Conservation (phyloP, 2,797 vertebrate species). For the Epinephelus coioides region DNA sequence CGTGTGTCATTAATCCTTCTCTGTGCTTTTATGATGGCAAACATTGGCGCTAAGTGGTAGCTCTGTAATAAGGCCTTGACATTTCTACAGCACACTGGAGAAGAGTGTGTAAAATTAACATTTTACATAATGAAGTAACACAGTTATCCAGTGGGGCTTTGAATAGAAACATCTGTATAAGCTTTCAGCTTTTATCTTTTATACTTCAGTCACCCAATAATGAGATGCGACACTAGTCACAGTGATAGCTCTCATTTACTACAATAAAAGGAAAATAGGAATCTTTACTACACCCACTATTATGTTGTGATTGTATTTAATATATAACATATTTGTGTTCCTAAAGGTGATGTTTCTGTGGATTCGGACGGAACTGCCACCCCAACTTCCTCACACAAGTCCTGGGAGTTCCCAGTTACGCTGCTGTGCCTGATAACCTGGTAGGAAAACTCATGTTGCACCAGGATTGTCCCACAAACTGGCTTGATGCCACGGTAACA, state of each 20-base stretch:
- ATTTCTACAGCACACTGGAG: not conserved
- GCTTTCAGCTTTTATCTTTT: not conserved
- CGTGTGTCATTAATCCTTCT: not conserved
- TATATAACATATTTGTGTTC: not conserved
- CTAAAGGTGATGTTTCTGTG: conserved; percentile 93
- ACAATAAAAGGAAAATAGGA: no score
- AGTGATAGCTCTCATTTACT: not conserved
- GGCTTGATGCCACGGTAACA: no score
- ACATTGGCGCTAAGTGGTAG: not conserved
- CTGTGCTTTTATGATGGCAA: not conserved
- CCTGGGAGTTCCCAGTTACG: conserved; percentile 91
- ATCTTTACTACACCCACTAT: no score
- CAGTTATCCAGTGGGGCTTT: not conserved
- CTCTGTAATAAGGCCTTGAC: not conserved
- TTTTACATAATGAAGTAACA: not conserved
- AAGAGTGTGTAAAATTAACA: not conserved
- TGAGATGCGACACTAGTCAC: not conserved
- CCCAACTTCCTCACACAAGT: conserved; percentile 92
- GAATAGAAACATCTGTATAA: not conserved
- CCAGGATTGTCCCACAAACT: not conserved
- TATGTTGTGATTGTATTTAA: not conserved
- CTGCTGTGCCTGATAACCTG: conserved; percentile 91
- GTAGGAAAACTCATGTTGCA: conserved; percentile 75
- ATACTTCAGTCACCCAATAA: not conserved
- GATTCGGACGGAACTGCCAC: conserved; percentile 94